Base-by-base conservation (phyloP, 2,888 invertebrate genomes). In the Mythimna pallens region DNA sequence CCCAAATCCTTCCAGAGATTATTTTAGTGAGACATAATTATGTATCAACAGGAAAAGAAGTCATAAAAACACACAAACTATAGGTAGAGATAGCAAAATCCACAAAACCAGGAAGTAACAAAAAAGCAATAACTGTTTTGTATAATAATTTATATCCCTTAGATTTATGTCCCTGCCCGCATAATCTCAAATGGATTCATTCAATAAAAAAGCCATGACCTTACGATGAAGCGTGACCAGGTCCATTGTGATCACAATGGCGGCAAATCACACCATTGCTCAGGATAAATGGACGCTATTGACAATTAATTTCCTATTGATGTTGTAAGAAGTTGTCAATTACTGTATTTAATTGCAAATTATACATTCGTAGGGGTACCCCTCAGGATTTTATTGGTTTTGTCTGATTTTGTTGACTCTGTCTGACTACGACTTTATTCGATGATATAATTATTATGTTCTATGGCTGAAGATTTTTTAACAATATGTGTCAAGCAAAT, bases 171-270 rank as follows among this genome's bases (percentile, higher is more conserved):
- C 81, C 73, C 72, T 71, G 82, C 95, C 95, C 95, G 95, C 94
- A 95, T 95, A 91, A 89, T 89, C 81, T 85, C 81, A 86, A 91
- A 93, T 92, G 84, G 88, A 91, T 91, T 90, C 90, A 94, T 91
- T 90, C 91, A 94, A 94, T 94, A 94, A 94, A 95, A 93, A 94
- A 92, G 89, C 88, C 90, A 86, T 90, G 93, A 93, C 93, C 93
- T 90, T 90, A 78, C 87, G 80, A 74, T 50, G 72, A 68, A 81
- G 83, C 87, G 88, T 87, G 89, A 90, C 90, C 87, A 80, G 75
- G 75, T 75, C 91, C 82, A 93, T 94, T 94, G 93, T 94, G 76
- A 82, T 71, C 78, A 86, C 84, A 91, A 90, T 90, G 88, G 89
- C 88, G 88, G 90, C 90, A 91, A 93, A 94, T 94, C 92, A 89